These are phyloP conservation scores for Drosophila orena DNA, from an alignment of 1,140 invertebrate genomes.

Conservation along the genomic window DNA sequence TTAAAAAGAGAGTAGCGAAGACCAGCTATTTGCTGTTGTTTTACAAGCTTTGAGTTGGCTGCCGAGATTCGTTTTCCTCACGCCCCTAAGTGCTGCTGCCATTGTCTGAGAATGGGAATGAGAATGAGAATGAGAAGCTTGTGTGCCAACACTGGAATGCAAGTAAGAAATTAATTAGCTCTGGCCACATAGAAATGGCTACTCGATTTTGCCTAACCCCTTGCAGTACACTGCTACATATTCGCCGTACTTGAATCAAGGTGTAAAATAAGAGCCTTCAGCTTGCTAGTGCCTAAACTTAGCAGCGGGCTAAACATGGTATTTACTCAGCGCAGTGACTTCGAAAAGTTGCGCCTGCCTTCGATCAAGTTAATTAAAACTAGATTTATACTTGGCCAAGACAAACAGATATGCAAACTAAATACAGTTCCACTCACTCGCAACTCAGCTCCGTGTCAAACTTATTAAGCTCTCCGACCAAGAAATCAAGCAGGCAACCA, in stretches of 20 bases:
- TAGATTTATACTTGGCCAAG: conserved; percentile 52
- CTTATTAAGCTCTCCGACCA: conserved; percentile 55
- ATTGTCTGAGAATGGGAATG: conserved; percentile 31
- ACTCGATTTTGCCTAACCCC: background rate
- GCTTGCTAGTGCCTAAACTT: background rate
- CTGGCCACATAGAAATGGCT: conserved; percentile 30
- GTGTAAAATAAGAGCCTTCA: too few species aligned
- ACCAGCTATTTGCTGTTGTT: conserved; percentile 43
- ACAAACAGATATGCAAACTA: conserved; percentile 51
- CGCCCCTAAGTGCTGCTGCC: conserved; percentile 30
- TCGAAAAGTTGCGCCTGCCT: conserved; percentile 19
- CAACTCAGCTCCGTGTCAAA: conserved; percentile 32
- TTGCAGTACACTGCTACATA: background rate
- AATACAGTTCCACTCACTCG: conserved; percentile 26
- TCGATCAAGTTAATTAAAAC: conserved; percentile 66
- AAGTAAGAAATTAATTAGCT: conserved; percentile 66
- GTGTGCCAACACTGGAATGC: conserved; percentile 27
- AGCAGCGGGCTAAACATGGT: conserved; percentile 1
- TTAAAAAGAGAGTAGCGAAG: conserved; percentile 26
- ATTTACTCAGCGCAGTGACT: conserved; percentile 8
- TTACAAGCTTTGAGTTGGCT: conserved; percentile 42
- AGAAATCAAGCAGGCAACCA: conserved; percentile 46
- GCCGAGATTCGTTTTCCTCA: conserved; percentile 31
- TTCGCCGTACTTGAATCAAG: too few species aligned
- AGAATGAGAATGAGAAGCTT: conserved; percentile 24